Conservation (phyloP, 2,113 vertebrate genomes). For the Psettodes erumei region DNA sequence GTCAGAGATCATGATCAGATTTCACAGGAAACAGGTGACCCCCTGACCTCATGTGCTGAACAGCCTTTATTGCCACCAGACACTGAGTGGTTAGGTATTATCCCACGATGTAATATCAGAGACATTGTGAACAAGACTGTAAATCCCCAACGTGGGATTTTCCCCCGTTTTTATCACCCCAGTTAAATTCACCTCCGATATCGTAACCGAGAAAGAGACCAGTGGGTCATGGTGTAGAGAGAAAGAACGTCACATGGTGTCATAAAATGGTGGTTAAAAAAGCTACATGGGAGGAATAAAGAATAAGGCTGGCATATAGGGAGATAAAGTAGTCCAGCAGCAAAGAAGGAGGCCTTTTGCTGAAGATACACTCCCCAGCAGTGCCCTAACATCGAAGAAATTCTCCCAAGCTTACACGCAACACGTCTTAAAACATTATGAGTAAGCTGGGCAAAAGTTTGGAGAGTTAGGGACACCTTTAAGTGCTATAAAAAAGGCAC, state of each 20-base stretch:
- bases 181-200: constrained; percentile 50
- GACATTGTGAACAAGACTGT: constrained; percentile 52
- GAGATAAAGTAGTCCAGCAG: constrained; percentile 4
- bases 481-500: not conserved
- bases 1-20: constrained; percentile 44
- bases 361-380: not conserved
- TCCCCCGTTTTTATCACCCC: constrained; percentile 32
- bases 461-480: not conserved
- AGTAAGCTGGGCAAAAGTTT: not conserved
- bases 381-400: not conserved
- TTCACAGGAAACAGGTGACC: constrained; percentile 65
- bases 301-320: constrained; percentile 27
- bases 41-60: constrained; percentile 38
- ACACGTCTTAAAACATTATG: not conserved
- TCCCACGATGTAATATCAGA: constrained; percentile 50
- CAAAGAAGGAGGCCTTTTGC: not conserved
- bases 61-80: constrained; percentile 44
- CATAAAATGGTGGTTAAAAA: constrained; percentile 39
- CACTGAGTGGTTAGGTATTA: constrained; percentile 41
- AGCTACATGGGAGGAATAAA: constrained; percentile 42
- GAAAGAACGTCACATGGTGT: constrained; percentile 19
- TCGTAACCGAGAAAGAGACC: constrained; percentile 48
- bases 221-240: constrained; percentile 32
- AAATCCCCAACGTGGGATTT: constrained; percentile 59
- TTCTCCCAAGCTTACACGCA: not conserved